Base-by-base conservation (phyloP, 2,113 vertebrate genomes). In the Pipra filicauda region DNA sequence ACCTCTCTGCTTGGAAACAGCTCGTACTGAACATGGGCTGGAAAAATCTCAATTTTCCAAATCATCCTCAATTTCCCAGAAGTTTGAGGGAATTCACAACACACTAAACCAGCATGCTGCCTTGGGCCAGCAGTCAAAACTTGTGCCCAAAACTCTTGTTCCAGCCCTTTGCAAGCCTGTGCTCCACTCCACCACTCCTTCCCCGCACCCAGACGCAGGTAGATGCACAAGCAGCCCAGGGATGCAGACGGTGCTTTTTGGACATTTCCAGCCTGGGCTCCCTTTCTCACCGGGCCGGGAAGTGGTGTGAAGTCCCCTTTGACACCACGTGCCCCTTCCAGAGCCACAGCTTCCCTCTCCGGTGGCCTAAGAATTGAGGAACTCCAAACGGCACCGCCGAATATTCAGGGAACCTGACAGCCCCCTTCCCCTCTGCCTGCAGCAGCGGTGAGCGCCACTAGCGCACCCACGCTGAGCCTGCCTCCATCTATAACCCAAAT, bases 291-390 rank as follows among this genome's bases (percentile, higher is more conserved):
- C 7, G 23, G 83, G 80, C 67, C 0, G 85, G 89, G 87, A 97
- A 95, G 77, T 18, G 5, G 93, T 2, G 96, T 96, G 96, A 96
- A 97, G 87, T 96, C 95, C 96, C 95, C 94, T 96, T 69, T 6
- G 33, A 93, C 73, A 96, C 92, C 96, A 95, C 94, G 27, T 62
- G 91, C 89, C 89, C 91, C 86, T 94, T 96, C 96, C 95, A 96
- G 94, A 96, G 89, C 96, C 96, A 91, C 96, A 97, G 96, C 96
- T 97, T 97, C 96, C 94, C 87, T 95, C 94, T 96, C 66, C 14
- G 81, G 91, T 84, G 89, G 94, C 92, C 1, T 8, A 92, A 95
- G 88, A 96, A 95, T 97, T 96, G 96, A 95, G 96, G 96, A 97
- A 97, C 96, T 97, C 96, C 96, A 96, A 96, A 89, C 91, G 24